Evolutionary conservation across 2,113 vertebrate species (phyloP), one percentile per base, ranked within the genome.

Genomic region (Choloepus hoffmanni): DNA sequence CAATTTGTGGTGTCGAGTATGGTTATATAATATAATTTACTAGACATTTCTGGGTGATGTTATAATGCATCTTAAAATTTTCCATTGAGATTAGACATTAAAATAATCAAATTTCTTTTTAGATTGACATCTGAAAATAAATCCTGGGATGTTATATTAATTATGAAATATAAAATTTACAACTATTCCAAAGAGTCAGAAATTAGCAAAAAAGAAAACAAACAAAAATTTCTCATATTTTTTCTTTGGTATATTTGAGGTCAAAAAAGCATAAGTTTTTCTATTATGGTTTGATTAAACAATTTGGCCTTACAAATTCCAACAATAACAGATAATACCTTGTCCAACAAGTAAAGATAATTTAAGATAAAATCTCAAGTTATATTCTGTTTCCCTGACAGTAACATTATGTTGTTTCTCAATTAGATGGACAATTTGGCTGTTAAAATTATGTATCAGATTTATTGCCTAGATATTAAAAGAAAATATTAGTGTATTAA

Each of bases 11-110:
- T 97, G 83, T 88, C 90, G 94, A 76, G 95, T 92, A 94, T 58
- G 98, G 97, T 87, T 95, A 90, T 89, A 92, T 96, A 97, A 97
- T 97, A 36, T 63, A 82, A 74, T 94, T 96, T 98, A 77, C 50
- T 96, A 97, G 67, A 95, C 40, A 86, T 97, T 97, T 97, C 53
- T 96, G 90, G 70, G 85, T 97, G 98, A 97, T 97, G 78, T 60
- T 81, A 74, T 97, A 97, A 97, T 97, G 98, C n/a, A 92, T 97
- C 74, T 85, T 98, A 97, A 97, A 98, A 97, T 98, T 98, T 97
- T 85, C 72, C 98, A 23, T 95, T 97, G 63, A 89, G 74, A 96
- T 98, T 95, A 97, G 91, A 96, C 72, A 94, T 97, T 86, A 96
- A 97, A 98, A 95, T 92, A 96, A 97, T 78, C 76, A 96, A 90